phyloP scores from a whole-genome alignment of 2,888 invertebrate species.

The Marronus borbonicus region DNA sequence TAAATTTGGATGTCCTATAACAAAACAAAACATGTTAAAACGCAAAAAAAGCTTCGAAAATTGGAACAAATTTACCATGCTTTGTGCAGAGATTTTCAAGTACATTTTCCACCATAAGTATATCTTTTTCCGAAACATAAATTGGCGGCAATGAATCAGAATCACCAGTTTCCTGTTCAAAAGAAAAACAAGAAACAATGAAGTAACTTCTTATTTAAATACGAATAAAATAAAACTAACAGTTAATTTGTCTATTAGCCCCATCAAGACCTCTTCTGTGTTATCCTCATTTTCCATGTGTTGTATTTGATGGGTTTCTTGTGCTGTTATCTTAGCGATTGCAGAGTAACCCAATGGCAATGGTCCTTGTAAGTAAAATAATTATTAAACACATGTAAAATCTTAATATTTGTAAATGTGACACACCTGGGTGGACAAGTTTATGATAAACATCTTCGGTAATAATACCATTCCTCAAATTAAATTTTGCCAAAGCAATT shows the following conservation, averaged over 20 bases:
- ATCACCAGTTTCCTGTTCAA: constrained; percentile 50
- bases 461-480: constrained; percentile 69
- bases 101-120: constrained; percentile 65
- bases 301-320: constrained; percentile 70
- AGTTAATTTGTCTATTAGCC: constrained; percentile 18
- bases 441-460: constrained; percentile 67
- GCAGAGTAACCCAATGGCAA: constrained; percentile 69
- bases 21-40: constrained; percentile 59
- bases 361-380: constrained; percentile 54
- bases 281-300: constrained; percentile 62
- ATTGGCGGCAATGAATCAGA: constrained; percentile 66
- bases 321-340: constrained; percentile 67
- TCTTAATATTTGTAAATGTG: neutral
- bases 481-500: constrained; percentile 71
- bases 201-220: neutral
- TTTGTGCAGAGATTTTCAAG: constrained; percentile 60
- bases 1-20: constrained; percentile 59
- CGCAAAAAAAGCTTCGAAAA: constrained; percentile 51
- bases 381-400: neutral
- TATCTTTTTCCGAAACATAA: constrained; percentile 66
- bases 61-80: constrained; percentile 49
- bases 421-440: constrained; percentile 69
- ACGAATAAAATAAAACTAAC: constrained; percentile 15
- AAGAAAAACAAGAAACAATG: constrained; percentile 5
- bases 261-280: constrained; percentile 60